A percentile compares a stretch with the other conserved stretches of the same genome.
These are phyloP conservation scores for Teleiodes luculella DNA, from an alignment of 2,888 invertebrate genomes.

Conservation along the genomic window DNA sequence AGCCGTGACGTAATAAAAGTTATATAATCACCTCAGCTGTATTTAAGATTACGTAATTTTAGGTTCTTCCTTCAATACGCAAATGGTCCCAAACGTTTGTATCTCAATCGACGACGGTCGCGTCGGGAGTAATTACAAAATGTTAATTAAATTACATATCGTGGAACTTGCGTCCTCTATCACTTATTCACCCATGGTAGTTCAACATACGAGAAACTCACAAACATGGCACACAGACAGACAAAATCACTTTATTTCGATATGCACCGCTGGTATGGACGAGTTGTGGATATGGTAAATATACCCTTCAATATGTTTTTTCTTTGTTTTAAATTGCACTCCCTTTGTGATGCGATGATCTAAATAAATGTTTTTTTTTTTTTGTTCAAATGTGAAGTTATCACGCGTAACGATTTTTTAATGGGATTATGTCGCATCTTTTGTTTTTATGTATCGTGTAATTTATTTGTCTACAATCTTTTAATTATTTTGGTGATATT, in stretches of 20 bases:
- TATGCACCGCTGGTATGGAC: constrained; percentile 79
- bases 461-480: not conserved
- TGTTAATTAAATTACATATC: constrained; percentile 54
- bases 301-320: constrained; percentile 35
- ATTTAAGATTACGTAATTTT: too few species aligned
- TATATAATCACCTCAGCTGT: too few species aligned
- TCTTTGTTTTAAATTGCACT: constrained; percentile 30
- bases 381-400: too few species aligned
- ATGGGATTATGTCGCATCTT: not conserved
- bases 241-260: constrained; percentile 56
- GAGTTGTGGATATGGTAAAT: constrained; percentile 65
- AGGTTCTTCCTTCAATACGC: too few species aligned
- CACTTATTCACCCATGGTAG: constrained; percentile 1
- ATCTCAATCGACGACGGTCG: constrained; percentile 17
- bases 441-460: not conserved
- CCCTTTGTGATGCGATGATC: constrained; percentile 31
- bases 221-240: constrained; percentile 23
- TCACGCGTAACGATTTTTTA: not conserved
- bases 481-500: not conserved
- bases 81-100: constrained; percentile 13
- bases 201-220: not conserved
- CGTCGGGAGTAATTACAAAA: constrained; percentile 53
- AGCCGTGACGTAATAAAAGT: too few species aligned
- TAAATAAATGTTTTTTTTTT: constrained; percentile 19
- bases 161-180: constrained; percentile 1